A percentile compares a stretch with the other conserved stretches of the same genome.
Evolutionary conservation across 2,113 vertebrate genomes (phyloP).

Genomic region (Oncorhynchus tshawytscha): DNA sequence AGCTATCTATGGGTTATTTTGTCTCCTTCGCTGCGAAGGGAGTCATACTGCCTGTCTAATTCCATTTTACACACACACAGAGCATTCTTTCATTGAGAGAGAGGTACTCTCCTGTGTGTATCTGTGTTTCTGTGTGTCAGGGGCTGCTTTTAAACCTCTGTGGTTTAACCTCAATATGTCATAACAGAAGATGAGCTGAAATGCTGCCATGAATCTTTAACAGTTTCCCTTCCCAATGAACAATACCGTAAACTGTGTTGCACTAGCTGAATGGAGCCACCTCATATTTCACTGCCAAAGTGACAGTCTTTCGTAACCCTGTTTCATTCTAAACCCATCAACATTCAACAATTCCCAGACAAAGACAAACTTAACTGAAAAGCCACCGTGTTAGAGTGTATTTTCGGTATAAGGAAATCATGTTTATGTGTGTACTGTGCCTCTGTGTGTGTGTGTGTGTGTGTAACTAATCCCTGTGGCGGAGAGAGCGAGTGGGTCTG

Average conservation of each 20-base stretch:
- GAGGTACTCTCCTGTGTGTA: background rate
- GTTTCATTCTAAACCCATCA: background rate
- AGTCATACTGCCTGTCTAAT: constrained; percentile 29
- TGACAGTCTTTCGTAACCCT: background rate
- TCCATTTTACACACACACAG: constrained; percentile 32
- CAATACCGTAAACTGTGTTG: background rate
- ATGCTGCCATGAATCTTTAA: constrained; percentile 14
- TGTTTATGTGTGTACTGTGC: background rate
- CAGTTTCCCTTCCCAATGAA: background rate
- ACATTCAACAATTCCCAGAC: background rate
- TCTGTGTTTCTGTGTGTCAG: constrained; percentile 19
- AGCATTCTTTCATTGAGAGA: constrained; percentile 27
- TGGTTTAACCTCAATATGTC: constrained; percentile 1
- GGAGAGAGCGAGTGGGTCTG: background rate
- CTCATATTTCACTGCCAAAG: background rate
- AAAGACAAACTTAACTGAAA: background rate
- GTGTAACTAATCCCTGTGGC: background rate
- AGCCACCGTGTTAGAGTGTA: background rate
- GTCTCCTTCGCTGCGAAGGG: constrained; percentile 39
- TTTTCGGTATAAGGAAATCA: background rate
- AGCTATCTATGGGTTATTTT: constrained; percentile 46
- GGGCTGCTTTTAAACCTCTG: constrained; percentile 15
- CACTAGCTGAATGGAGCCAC: background rate
- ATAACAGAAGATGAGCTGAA: constrained; percentile 17
- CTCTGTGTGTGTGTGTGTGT: background rate